A percentile compares a stretch with the other conserved stretches of the same genome.
These are phyloP conservation scores for Alethe diademata DNA, from an alignment of 2,113 vertebrate species.

Conservation along the genomic window DNA sequence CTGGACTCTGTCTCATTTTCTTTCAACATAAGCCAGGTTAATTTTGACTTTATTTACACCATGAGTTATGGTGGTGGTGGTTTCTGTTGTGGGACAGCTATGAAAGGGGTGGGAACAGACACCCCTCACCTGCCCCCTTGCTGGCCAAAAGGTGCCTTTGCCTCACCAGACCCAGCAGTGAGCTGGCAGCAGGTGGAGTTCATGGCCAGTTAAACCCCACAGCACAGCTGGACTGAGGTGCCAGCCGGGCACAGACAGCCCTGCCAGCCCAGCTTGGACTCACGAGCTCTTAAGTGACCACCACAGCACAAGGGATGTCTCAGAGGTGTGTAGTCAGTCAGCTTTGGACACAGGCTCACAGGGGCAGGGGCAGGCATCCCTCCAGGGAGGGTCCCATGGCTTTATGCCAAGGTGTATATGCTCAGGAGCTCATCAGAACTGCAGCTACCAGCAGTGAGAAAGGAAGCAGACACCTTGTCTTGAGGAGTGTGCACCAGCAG, in stretches of 20 bases:
- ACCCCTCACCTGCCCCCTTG: rapidly evolving
- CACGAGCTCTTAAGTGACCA: rapidly evolving
- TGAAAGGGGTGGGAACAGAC: background rate
- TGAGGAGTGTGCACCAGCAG: background rate
- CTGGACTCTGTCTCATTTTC: background rate
- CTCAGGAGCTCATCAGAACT: background rate
- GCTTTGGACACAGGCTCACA: background rate
- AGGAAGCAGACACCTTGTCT: background rate
- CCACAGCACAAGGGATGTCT: background rate
- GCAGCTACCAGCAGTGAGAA: background rate
- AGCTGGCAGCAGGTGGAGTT: background rate
- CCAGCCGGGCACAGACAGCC: background rate
- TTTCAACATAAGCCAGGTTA: background rate
- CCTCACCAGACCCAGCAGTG: background rate
- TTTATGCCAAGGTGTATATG: background rate
- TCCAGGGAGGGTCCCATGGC: background rate
- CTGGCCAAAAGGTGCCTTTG: background rate
- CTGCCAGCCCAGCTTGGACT: background rate
- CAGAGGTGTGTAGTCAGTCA: background rate
- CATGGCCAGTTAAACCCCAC: background rate
- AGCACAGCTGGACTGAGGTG: background rate
- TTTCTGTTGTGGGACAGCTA: background rate
- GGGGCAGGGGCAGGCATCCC: background rate
- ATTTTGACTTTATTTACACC: background rate
- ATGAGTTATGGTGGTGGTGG: background rate